Base-by-base conservation (phyloP, 2,113 vertebrate species). In the Zosterops lateralis region DNA sequence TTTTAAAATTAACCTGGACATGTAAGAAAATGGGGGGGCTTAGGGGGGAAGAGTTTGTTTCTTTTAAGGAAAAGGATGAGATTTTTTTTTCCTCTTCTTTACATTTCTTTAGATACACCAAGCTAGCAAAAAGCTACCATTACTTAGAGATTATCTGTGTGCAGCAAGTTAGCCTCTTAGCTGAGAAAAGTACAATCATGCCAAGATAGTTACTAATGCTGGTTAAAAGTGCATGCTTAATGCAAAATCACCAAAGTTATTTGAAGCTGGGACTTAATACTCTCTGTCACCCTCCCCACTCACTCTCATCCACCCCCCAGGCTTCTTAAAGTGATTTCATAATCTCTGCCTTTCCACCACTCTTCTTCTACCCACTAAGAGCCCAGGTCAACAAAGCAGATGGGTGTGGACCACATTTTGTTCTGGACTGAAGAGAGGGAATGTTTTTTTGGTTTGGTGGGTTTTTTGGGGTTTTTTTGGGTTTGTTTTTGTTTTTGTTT, bases 251-350 rank as follows among this genome's bases (percentile, higher is more conserved):
- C 40, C 31, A 57, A 84, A 70, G 17, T 31, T 79, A 14, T 61
- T 74, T 3, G 2, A 68, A 92, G 6, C 32, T 89, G 62, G 24
- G 13, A 29, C 34, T 65, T 67, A 68, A 67, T 12, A 14, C 18
- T 16, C 14, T 38, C 12, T 22, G 13, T 47, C 21, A 25, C 7
- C 9, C 31, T 44, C 10, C 7, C 7, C 34, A 68, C 20, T 9
- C 7, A 48, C 4, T 8, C 1, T 5, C 3, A 24, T 62, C 14
- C 45, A 29, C 48, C 36, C 4, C 1, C 9, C 29, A 34, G 21
- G 22, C 16, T 77, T 76, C 50, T 68, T 65, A 65, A n/a, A 2
- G 0, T 1, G 3, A 19, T 75, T 45, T 78, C 6, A 7, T 68
- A 31, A 61, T 71, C 42, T 66, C 7, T 90, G 14, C 18, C 11